These are phyloP conservation scores for Cynopterus sphinx DNA, from an alignment of 2,797 vertebrate genomes.

Conservation along the genomic window DNA sequence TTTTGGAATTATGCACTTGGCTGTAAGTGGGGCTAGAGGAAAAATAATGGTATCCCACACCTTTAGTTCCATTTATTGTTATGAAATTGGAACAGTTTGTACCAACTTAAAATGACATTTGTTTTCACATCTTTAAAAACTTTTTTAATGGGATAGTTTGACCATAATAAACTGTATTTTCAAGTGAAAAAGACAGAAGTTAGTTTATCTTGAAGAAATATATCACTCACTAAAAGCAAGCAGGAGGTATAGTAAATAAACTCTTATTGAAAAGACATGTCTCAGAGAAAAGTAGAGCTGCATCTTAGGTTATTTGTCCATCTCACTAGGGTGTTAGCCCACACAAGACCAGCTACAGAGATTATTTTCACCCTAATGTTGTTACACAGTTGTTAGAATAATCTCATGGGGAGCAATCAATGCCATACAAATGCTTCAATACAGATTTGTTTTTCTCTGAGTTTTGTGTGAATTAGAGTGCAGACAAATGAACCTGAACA, in stretches of 20 bases:
- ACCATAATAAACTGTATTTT: conserved; percentile 64
- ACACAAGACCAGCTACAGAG: conserved; percentile 75
- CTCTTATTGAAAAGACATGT: conserved; percentile 71
- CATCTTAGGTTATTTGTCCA: conserved; percentile 75
- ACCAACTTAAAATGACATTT: conserved; percentile 45
- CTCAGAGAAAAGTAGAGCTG: conserved; percentile 66
- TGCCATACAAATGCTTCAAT: conserved; percentile 76
- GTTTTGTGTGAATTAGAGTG: conserved; percentile 60
- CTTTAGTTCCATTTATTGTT: conserved; percentile 64
- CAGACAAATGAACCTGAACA: background rate
- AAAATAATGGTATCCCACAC: background rate
- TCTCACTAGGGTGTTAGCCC: conserved; percentile 70
- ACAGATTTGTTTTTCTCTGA: conserved; percentile 75
- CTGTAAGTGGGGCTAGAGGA: background rate
- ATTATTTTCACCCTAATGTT: conserved; percentile 76
- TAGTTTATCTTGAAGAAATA: conserved; percentile 57
- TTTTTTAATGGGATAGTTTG: conserved; percentile 55
- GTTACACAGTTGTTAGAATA: conserved; percentile 70
- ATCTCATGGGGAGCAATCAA: conserved; percentile 79
- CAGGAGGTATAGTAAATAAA: conserved; percentile 71
- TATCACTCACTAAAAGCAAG: conserved; percentile 68
- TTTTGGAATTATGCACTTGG: background rate
- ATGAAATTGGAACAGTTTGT: conserved; percentile 63
- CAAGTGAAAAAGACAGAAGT: conserved; percentile 62
- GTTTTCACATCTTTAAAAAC: conserved; percentile 36